phyloP scores from a whole-genome alignment of 2,888 invertebrate species.

The Gari tellinella region DNA sequence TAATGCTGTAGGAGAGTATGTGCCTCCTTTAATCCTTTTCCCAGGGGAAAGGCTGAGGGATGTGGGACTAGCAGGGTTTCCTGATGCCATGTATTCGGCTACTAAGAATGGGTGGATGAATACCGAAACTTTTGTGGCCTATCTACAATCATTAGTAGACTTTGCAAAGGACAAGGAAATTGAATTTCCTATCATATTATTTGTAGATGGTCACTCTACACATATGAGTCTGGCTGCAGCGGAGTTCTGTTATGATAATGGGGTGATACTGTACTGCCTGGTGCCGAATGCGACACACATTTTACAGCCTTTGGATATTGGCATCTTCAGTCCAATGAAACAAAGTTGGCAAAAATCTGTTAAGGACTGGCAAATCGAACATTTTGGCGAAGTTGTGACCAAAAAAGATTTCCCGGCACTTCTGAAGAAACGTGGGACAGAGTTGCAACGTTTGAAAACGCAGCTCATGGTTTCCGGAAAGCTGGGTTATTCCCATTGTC shows the following conservation, averaged over 20 bases:
- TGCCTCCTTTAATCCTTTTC: conserved; percentile 37
- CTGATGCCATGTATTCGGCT: conserved; percentile 25
- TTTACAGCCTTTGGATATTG: too few species aligned
- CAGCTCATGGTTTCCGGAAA: conserved; percentile 17
- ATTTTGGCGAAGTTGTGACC: conserved; percentile 16
- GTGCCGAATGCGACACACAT: conserved; percentile 40
- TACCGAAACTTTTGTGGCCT: conserved; percentile 23
- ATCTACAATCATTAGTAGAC: conserved; percentile 5
- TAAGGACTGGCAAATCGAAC: conserved; percentile 25
- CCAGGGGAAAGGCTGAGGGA: conserved; percentile 44
- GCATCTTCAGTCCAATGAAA: too few species aligned
- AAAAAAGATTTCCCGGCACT: conserved; percentile 33
- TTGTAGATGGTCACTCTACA: conserved; percentile 47
- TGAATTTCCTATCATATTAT: conserved; percentile 19
- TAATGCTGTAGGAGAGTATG: conserved; percentile 39
- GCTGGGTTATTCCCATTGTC: conserved; percentile 24
- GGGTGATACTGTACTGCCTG: conserved; percentile 41
- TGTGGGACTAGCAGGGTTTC: conserved; percentile 28
- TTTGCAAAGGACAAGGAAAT: conserved; percentile 8
- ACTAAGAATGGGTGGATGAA: conserved; percentile 48
- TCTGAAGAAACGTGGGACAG: too few species aligned
- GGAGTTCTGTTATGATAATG: conserved; percentile 23
- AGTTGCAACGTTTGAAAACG: too few species aligned
- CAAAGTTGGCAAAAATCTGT: conserved; percentile 7
- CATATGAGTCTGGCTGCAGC: conserved; percentile 23